Evolutionary conservation across 1,140 invertebrate species (phyloP).

Genomic region (Danaus melanippus): DNA sequence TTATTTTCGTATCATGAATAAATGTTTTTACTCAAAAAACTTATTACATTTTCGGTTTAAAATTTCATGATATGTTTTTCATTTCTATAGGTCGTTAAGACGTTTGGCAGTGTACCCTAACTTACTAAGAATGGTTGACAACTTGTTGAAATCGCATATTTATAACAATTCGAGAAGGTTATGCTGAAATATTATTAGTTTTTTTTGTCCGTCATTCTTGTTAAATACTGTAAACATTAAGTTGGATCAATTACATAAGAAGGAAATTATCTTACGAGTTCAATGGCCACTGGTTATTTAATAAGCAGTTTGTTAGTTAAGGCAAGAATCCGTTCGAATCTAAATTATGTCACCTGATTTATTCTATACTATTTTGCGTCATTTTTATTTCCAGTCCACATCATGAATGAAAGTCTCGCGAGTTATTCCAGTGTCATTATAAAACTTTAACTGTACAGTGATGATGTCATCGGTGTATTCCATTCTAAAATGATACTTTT

Average conservation of each 20-base stretch:
- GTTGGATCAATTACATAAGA: too few species aligned
- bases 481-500: too few species aligned
- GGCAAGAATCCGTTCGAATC: too few species aligned
- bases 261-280: too few species aligned
- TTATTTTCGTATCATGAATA: slow-evolving; percentile 46
- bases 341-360: slow-evolving; percentile 41
- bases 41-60: slow-evolving; percentile 12
- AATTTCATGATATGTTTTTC: slow-evolving; percentile 9
- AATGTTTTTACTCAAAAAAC: slow-evolving; percentile 28
- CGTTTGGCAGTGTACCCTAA: slow-evolving; percentile 11
- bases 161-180: slow-evolving; percentile 9
- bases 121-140: slow-evolving; percentile 10
- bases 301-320: too few species aligned
- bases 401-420: slow-evolving; percentile 40
- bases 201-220: too few species aligned
- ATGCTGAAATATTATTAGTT: too few species aligned
- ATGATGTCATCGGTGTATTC: too few species aligned
- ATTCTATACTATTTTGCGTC: slow-evolving; percentile 48
- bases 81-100: slow-evolving; percentile 18
- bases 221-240: too few species aligned
- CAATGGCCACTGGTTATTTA: too few species aligned
- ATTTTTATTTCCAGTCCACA: slow-evolving; percentile 42
- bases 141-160: slow-evolving; percentile 18
- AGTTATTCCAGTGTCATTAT: too few species aligned
- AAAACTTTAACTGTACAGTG: too few species aligned